Evolutionary conservation across 2,888 invertebrate species (phyloP).

Genomic region (Lumbricus terrestris): DNA sequence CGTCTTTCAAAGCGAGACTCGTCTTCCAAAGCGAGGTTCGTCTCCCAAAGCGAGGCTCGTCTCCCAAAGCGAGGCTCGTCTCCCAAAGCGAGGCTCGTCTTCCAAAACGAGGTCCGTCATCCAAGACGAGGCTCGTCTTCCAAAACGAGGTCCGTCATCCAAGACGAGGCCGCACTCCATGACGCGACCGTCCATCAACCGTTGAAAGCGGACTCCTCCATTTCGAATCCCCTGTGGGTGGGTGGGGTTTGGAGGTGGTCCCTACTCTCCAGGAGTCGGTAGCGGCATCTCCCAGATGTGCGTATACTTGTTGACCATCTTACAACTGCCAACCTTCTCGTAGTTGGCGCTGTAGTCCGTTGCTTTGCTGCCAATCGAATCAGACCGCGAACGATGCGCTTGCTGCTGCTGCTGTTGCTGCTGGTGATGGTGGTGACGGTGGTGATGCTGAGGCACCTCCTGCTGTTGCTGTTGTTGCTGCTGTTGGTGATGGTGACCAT

Average conservation of each 20-base stretch:
- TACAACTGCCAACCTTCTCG: slow-evolving; percentile 30
- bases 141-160: too few species aligned
- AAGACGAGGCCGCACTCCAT: background rate
- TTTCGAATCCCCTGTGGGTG: background rate
- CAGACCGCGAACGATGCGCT: slow-evolving; percentile 11
- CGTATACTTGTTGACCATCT: slow-evolving; percentile 25
- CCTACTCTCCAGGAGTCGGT: slow-evolving; percentile 31
- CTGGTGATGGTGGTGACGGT: slow-evolving; percentile 21
- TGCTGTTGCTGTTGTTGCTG: slow-evolving; percentile 23
- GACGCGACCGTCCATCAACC: background rate
- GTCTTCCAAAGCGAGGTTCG: too few species aligned
- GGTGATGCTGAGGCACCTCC: background rate
- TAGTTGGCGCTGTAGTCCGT: slow-evolving; percentile 30
- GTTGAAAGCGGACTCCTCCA: background rate
- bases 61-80: background rate
- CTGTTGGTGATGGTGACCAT: slow-evolving; percentile 8
- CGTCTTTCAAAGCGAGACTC: too few species aligned
- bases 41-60: too few species aligned
- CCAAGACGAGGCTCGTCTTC: background rate
- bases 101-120: background rate
- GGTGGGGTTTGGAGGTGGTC: too few species aligned
- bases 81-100: background rate
- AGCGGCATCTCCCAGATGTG: slow-evolving; percentile 36
- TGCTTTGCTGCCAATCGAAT: slow-evolving; percentile 19
- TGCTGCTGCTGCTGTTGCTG: slow-evolving; percentile 13